Conservation (phyloP, 1,140 invertebrate genomes). For the Philotrypesis tridentata region DNA sequence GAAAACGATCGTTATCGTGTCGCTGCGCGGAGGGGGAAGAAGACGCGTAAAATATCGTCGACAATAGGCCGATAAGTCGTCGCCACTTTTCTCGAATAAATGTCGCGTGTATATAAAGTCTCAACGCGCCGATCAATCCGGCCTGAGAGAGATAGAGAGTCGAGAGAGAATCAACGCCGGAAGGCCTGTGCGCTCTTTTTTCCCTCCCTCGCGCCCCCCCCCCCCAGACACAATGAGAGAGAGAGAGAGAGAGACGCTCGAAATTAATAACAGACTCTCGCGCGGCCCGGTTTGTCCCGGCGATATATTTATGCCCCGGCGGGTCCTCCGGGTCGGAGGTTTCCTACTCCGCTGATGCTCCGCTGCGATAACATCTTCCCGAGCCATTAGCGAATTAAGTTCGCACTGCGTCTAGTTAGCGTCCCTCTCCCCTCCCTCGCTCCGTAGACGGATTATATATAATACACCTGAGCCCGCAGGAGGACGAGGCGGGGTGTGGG, state of each 20-base stretch:
- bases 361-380: conserved; percentile 15
- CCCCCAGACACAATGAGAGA: too few relatives aligned
- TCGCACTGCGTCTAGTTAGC: conserved; percentile 36
- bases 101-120: not conserved
- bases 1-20: not conserved
- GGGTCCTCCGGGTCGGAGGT: not conserved
- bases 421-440: not conserved
- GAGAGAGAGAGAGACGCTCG: conserved; percentile 23
- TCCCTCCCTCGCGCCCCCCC: conserved; percentile 12
- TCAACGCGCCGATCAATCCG: not conserved
- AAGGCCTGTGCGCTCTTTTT: not conserved
- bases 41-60: not conserved
- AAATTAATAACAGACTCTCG: conserved; percentile 14
- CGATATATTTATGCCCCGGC: too few relatives aligned
- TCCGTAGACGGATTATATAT: not conserved
- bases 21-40: too few relatives aligned
- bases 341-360: too few relatives aligned
- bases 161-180: not conserved
- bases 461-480: not conserved
- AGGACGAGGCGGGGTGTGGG: too few relatives aligned
- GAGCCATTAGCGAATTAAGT: conserved; percentile 42
- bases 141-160: too few relatives aligned
- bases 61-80: too few relatives aligned
- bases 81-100: not conserved
- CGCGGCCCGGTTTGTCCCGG: too few relatives aligned